Percentiles rank a stretch among this genome's conserved stretches.
phyloP scores from a whole-genome alignment of 2,113 vertebrate genomes.

The Odontophorus gujanensis region DNA sequence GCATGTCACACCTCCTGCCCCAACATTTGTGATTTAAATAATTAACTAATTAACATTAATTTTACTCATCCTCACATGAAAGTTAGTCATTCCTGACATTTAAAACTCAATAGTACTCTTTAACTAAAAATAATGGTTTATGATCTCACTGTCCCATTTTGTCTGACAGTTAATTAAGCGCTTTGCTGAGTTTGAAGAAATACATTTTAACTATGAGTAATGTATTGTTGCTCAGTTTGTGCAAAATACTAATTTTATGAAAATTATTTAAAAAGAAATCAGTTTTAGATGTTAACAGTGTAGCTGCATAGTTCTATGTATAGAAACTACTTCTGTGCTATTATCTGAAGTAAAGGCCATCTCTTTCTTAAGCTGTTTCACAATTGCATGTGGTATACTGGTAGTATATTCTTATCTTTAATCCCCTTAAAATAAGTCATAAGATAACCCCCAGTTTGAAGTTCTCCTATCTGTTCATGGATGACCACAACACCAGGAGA shows the following conservation, averaged over 20 bases:
- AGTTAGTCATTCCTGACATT: not conserved
- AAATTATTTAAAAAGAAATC: not conserved
- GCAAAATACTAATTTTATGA: not conserved
- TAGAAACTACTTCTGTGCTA: not conserved
- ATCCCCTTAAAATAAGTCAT: not conserved
- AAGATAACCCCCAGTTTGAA: not conserved
- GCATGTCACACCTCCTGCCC: not conserved
- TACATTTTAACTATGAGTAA: not conserved
- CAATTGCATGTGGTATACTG: not conserved
- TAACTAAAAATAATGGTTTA: not conserved
- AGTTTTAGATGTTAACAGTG: not conserved
- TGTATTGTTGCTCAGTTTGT: not conserved
- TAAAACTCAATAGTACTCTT: not conserved
- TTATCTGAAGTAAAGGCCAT: not conserved
- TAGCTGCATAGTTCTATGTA: not conserved
- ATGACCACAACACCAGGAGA: not conserved
- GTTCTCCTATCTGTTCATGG: not conserved
- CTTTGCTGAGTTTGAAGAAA: not conserved
- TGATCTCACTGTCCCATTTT: not conserved
- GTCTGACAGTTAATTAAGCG: not conserved
- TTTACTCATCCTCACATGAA: not conserved
- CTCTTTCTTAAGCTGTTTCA: not conserved
- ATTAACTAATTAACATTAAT: not conserved
- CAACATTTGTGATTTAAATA: not conserved
- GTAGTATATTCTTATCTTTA: not conserved